Evolutionary conservation across 2,888 invertebrate genomes (phyloP).

Genomic region (Emmelina monodactyla): DNA sequence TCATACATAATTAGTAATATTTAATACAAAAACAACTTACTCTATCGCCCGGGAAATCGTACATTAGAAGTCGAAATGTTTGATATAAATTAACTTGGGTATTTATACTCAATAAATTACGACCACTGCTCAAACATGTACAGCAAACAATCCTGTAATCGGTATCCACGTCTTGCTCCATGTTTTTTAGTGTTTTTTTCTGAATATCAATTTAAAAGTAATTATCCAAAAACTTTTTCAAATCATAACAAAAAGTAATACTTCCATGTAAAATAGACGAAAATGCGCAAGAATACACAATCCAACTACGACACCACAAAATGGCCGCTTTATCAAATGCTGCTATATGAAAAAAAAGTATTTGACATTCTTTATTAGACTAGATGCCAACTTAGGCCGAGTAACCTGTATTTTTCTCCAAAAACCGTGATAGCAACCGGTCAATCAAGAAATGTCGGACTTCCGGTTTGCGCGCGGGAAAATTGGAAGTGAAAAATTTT

Average conservation of each 20-base stretch:
- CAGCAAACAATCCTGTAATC: conserved; percentile 36
- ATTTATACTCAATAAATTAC: conserved; percentile 39
- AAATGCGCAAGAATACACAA: conserved; percentile 44
- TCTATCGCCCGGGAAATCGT: conserved; percentile 46
- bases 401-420: no score
- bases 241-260: conserved; percentile 63
- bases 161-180: conserved; percentile 53
- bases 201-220: conserved; percentile 15
- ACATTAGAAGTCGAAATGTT: conserved; percentile 46
- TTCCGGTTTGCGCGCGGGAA: no score
- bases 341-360: conserved; percentile 23
- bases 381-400: no score
- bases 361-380: no score
- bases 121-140: conserved; percentile 45
- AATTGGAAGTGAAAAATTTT: no score
- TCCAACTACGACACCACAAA: conserved; percentile 58
- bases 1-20: no score
- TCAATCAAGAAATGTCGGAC: no score
- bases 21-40: conserved; percentile 28
- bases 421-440: no score
- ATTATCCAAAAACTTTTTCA: conserved; percentile 24
- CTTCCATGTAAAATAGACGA: conserved; percentile 65
- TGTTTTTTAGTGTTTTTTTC: conserved; percentile 25
- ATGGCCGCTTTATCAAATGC: conserved; percentile 57
- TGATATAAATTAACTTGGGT: conserved; percentile 31